Percentiles rank a stretch among this genome's conserved stretches.
Conservation (phyloP, 2,888 invertebrate genomes). For the Tortrix viridana region DNA sequence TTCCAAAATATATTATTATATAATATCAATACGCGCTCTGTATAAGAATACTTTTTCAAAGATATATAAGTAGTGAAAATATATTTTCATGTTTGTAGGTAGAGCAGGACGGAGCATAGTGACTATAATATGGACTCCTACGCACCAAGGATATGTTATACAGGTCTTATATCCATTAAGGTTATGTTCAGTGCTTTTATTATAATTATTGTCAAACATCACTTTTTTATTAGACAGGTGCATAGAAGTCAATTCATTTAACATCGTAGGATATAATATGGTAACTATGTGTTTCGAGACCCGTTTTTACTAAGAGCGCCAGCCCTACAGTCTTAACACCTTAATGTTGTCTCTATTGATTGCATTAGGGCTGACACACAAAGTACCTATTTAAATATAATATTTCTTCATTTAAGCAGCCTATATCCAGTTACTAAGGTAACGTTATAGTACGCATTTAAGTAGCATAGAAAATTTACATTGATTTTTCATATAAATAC, state of each 20-base stretch:
- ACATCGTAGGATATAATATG: conserved; percentile 72
- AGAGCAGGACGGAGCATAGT: conserved; percentile 65
- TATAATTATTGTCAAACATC: too few species aligned
- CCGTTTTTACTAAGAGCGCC: conserved; percentile 66
- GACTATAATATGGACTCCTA: conserved; percentile 53
- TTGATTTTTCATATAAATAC: conserved; percentile 60
- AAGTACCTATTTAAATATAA: conserved; percentile 44
- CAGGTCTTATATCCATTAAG: too few species aligned
- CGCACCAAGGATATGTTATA: conserved; percentile 46
- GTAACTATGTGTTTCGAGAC: conserved; percentile 80
- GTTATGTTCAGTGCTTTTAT: too few species aligned
- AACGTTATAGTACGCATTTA: conserved; percentile 58
- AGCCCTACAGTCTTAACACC: conserved; percentile 51
- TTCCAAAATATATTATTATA: conserved; percentile 6
- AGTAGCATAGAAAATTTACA: conserved; percentile 62
- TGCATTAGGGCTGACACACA: conserved; percentile 56
- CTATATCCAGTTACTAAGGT: conserved; percentile 69
- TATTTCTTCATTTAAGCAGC: conserved; percentile 62
- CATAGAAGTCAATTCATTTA: conserved; percentile 46
- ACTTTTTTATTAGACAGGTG: background rate
- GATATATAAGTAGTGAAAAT: conserved; percentile 49
- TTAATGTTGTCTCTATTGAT: conserved; percentile 1
- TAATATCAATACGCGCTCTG: conserved; percentile 15
- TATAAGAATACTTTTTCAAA: conserved; percentile 45
- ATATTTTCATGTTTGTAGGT: conserved; percentile 54